phyloP scores from a whole-genome alignment of 2,113 vertebrate genomes.

The Progne subis region DNA sequence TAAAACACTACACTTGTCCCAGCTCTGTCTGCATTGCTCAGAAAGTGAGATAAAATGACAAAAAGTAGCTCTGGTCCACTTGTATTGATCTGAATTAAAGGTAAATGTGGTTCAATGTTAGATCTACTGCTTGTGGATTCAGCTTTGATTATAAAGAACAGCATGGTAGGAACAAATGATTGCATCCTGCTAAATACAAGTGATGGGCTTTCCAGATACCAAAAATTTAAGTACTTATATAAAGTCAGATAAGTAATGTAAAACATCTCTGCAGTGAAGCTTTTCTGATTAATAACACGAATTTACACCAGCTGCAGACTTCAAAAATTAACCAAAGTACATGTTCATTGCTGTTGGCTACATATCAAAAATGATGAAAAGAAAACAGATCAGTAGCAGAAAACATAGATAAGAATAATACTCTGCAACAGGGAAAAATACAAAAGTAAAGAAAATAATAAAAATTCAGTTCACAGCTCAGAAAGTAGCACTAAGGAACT shows the following conservation, averaged over 20 bases:
- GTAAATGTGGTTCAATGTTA: neutral
- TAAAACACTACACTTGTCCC: neutral
- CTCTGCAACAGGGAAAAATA: neutral
- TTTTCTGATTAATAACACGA: slow-evolving; percentile 7
- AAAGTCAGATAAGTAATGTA: neutral
- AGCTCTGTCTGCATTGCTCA: neutral
- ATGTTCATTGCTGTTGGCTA: slow-evolving; percentile 21
- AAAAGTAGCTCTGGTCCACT: neutral
- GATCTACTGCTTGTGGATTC: neutral
- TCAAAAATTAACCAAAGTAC: slow-evolving; percentile 26
- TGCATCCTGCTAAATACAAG: neutral
- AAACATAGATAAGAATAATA: neutral
- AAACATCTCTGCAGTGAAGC: neutral
- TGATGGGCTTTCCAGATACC: neutral
- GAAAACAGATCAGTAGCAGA: neutral
- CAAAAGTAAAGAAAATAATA: neutral
- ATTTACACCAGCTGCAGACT: slow-evolving; percentile 35
- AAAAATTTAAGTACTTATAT: neutral
- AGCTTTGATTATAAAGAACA: neutral
- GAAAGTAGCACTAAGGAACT: neutral
- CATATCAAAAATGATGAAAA: slow-evolving; percentile 3
- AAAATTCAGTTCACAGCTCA: neutral
- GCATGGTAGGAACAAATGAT: neutral
- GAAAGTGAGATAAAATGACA: neutral
- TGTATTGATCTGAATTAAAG: neutral